Evolutionary conservation across 1,140 invertebrate species (phyloP), one percentile per base, ranked within the genome.

Genomic region (Ctenoplectra terminalis): DNA sequence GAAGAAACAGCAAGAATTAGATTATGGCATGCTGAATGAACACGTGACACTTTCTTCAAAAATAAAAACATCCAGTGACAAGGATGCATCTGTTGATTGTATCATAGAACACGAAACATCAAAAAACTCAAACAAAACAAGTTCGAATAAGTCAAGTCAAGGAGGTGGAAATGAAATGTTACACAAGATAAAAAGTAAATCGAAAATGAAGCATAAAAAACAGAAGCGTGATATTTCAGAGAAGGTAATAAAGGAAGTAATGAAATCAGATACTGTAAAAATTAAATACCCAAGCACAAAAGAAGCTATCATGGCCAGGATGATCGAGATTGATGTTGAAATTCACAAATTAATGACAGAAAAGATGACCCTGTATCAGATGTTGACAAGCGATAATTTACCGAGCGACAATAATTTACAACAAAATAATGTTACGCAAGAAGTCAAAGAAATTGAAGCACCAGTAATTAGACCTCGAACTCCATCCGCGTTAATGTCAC

Each of bases 281-380:
- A 20, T 9, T 29, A n/a, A 40, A 9, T 1, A 63, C 6, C 20
- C 69, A n/a, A 75, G 9, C 6, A 60, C 63, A 9, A 78, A 56
- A 9, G 85, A 87, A n/a, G 40, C 26, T 2, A 90, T 94, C 4
- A 85, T 93, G 78, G 73, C 88, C 0, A 91, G 92, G 73, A 93
- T 94, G 90, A 88, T 93, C 2, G 90, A 93, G 46, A 94, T 94
- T 17, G 93, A 94, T 43, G 40, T 93, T 7, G 90, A 93, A 67
- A 93, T 94, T 8, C 91, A 93, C 23, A 92, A 92, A 31, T 61
- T 94, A 2, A 90, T 92, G 81, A 88, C 90, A 7, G 92, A 94
- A 37, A 94, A 94, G 63, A 85, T 94, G 73, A 81, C 85, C 0
- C 77, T 94, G 1, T 93, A 94, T 70, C 88, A 92, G 29, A 81